phyloP scores from a whole-genome alignment of 2,113 vertebrate genomes.

The Cercopithecus mona region DNA sequence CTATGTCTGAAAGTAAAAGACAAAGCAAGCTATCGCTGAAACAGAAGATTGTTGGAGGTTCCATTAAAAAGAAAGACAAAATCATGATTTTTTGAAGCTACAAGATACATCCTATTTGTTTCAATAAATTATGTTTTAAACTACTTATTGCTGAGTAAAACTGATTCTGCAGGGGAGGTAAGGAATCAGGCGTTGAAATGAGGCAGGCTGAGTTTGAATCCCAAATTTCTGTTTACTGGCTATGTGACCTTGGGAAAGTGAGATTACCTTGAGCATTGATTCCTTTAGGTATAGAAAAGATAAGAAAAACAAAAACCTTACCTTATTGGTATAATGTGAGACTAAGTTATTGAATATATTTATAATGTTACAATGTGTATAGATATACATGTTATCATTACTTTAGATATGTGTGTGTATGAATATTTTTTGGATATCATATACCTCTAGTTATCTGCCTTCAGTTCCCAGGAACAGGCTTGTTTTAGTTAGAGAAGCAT shows the following conservation, averaged over 20 bases:
- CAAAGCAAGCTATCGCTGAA: not conserved
- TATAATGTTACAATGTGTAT: not conserved
- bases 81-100: not conserved
- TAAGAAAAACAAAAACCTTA: not conserved
- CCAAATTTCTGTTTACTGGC: not conserved
- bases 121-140: not conserved
- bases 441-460: not conserved
- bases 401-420: not conserved
- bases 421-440: not conserved
- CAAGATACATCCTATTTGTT: not conserved
- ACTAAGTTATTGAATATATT: not conserved
- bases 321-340: not conserved
- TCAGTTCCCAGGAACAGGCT: not conserved
- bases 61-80: not conserved
- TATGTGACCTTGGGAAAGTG: not conserved
- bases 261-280: not conserved
- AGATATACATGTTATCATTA: not conserved
- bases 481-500: not conserved
- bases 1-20: not conserved
- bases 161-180: not conserved
- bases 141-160: not conserved
- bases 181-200: not conserved
- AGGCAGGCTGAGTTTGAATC: not conserved
- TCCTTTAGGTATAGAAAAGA: not conserved
- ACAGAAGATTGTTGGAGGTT: not conserved